A percentile compares a stretch with the other conserved stretches of the same genome.
Conservation (phyloP, 64 coral and sea anemone species). For the Dendronephthya gigantea region DNA sequence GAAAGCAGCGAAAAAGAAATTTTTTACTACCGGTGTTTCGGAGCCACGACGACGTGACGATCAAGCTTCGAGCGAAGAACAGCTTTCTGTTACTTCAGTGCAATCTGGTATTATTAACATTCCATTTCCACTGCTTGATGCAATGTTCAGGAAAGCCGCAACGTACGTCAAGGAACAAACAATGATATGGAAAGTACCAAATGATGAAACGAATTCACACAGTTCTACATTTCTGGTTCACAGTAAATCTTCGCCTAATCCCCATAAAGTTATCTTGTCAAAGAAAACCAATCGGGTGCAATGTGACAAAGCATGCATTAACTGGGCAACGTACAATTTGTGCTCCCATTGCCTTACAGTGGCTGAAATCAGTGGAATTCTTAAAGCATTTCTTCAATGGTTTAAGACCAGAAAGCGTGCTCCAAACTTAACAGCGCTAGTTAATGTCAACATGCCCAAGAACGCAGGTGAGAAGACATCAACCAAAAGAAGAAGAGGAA, state of each 20-base stretch:
- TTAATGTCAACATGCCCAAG: constrained; percentile 27
- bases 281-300: background rate
- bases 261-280: background rate
- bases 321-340: background rate
- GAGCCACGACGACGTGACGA: background rate
- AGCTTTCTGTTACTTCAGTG: background rate
- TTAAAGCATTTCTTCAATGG: constrained; percentile 36
- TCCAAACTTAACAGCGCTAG: constrained; percentile 25
- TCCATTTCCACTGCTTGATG: background rate
- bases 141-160: background rate
- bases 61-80: background rate
- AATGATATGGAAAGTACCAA: background rate
- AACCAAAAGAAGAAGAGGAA: constrained; percentile 23
- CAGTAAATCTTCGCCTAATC: background rate
- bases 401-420: constrained; percentile 14
- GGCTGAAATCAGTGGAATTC: constrained; percentile 16
- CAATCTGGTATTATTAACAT: background rate
- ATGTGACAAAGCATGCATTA: background rate
- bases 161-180: background rate
- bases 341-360: constrained; percentile 10
- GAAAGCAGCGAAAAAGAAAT: background rate
- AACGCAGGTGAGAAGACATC: constrained; percentile 12
- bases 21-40: background rate
- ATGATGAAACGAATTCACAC: background rate
- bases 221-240: background rate